Evolutionary conservation across 2,888 invertebrate genomes (phyloP), one percentile per base, ranked within the genome.

Genomic region (Phengaris arion): DNA sequence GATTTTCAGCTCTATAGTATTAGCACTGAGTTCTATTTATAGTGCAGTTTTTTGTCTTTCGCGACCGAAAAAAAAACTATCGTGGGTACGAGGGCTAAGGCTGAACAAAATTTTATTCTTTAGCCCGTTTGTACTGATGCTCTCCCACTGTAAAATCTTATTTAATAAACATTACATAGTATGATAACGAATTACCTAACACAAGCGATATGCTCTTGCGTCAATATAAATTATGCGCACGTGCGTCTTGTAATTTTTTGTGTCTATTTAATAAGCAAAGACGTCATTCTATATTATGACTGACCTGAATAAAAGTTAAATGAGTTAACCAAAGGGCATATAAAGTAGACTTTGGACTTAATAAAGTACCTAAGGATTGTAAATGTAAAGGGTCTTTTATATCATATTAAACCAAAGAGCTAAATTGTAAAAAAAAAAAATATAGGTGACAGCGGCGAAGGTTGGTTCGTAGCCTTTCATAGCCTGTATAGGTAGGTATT

Each of bases 231-330:
- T 75, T 55, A 55, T 48, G 69, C 9, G 55, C 75, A 75, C 75
- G 75, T 75, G 75, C 45, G 52, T 74, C 68, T 68, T 64, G 73
- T 72, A 7, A 72, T 72, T 72, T 68, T 72, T 72, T 72, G 52
- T 72, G 72, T 72, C 72, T 35, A 35, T 54, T 54, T 52, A 72
- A 72, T 72, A 75, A 72, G 52, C 75, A 72, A 75, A 75, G 52
- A 75, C 54, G 76, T 74, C 69, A 75, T 55, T 72, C 72, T 72
- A 72, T 54, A 52, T 72, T 52, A 35, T 12, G 13, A 51, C 64
- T 72, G 72, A 72, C 72, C 72, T 72, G 52, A 72, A 72, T 72
- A 54, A 72, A 64, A 64, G 35, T 64, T 64, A 64, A 64, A 45
- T 45, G 64, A 64, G 35, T 64, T 64, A 64, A 64, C 64, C 45